These are phyloP conservation scores for Masticophis lateralis DNA, from an alignment of 2,797 vertebrate genomes.

Conservation along the genomic window DNA sequence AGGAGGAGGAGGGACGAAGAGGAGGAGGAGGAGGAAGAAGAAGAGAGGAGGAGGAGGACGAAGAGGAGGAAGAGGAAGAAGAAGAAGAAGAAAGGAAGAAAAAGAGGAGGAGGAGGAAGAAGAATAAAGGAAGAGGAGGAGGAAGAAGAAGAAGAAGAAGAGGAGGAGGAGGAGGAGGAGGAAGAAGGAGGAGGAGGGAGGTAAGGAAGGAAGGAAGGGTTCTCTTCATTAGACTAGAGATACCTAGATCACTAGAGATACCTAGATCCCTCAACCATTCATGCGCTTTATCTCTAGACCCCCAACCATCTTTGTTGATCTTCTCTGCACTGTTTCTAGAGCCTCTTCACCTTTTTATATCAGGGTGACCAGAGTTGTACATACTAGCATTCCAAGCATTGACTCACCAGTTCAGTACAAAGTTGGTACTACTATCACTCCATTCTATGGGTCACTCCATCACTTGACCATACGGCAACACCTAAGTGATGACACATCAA, in stretches of 20 bases:
- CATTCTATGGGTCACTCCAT: no score
- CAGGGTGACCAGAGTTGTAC: background rate
- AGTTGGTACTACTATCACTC: background rate
- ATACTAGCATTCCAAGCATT: background rate
- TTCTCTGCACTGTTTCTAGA: background rate
- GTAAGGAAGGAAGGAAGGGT: no score
- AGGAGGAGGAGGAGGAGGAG: no score
- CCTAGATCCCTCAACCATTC: background rate
- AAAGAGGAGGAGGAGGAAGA: no score
- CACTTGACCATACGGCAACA: background rate
- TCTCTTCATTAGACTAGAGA: background rate
- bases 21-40: no score
- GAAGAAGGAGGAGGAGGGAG: no score
- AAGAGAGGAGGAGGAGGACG: no score
- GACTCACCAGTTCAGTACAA: background rate
- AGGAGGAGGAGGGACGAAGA: no score
- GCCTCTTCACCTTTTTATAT: background rate
- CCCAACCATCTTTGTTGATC: background rate
- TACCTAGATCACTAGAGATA: background rate
- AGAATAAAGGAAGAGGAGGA: no score
- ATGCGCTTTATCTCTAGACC: background rate
- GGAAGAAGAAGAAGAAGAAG: no score
- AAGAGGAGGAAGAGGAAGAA: rapidly evolving
- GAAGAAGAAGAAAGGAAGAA: no score
- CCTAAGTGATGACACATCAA: background rate